These are phyloP conservation scores for Molossus alvarezi DNA, from an alignment of 2,797 vertebrate genomes.

Conservation along the genomic window DNA sequence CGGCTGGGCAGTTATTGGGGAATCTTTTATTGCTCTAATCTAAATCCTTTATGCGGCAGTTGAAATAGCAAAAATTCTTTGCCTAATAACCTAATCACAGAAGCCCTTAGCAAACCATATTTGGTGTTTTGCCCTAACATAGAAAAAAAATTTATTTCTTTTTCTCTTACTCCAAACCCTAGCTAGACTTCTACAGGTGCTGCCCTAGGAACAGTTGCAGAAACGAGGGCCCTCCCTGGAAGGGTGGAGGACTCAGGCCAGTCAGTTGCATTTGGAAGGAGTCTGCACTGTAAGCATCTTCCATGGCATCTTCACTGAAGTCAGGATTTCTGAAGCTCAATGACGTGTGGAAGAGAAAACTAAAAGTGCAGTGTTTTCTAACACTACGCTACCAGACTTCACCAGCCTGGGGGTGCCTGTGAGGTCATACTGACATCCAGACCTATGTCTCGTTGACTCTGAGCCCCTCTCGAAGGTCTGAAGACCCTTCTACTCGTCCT, in stretches of 20 bases:
- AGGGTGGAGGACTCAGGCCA: background rate
- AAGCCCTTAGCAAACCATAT: background rate
- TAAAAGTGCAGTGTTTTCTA: background rate
- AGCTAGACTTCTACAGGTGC: background rate
- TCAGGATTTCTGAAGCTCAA: background rate
- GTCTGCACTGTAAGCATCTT: background rate
- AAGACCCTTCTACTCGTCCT: background rate
- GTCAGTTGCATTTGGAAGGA: background rate
- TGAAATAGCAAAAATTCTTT: slow-evolving; percentile 46
- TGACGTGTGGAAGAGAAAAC: background rate
- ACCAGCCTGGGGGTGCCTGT: background rate
- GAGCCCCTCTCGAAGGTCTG: background rate
- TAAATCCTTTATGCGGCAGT: background rate
- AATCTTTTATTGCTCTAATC: slow-evolving; percentile 13
- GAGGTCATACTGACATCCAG: background rate
- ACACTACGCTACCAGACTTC: background rate
- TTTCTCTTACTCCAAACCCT: background rate
- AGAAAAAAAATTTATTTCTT: background rate
- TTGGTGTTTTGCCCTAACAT: background rate
- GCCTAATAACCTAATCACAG: background rate
- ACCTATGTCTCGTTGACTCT: background rate
- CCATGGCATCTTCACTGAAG: background rate
- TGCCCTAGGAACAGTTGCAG: background rate
- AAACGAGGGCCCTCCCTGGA: background rate
- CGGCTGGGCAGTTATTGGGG: background rate